phyloP scores from a whole-genome alignment of 2,113 vertebrate species.

The Donacobius atricapilla region DNA sequence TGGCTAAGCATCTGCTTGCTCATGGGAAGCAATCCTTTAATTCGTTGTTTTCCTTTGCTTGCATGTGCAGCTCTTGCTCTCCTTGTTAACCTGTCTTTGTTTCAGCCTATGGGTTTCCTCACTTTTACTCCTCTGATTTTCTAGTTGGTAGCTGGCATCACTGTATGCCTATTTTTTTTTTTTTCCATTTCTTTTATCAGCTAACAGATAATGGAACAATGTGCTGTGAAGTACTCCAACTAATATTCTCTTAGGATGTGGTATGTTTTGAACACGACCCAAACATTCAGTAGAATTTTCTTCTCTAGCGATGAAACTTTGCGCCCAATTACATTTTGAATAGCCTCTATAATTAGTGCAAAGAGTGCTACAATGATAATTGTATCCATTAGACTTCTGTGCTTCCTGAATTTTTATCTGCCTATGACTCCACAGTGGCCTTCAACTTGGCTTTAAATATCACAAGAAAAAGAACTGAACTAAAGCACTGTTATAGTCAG shows the following conservation, averaged over 20 bases:
- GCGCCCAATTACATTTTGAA: constrained; percentile 6
- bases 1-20: background rate
- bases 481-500: background rate
- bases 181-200: background rate
- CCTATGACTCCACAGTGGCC: background rate
- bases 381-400: background rate
- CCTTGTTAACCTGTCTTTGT: background rate
- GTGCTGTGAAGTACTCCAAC: background rate
- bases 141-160: background rate
- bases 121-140: background rate
- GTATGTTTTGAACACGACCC: background rate
- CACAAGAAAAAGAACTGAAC: background rate
- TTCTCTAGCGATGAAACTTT: background rate
- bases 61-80: background rate
- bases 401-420: background rate
- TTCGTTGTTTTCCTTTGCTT: background rate
- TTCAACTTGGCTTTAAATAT: constrained; percentile 14
- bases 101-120: background rate
- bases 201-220: background rate
- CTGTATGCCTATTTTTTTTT: too few relatives aligned
- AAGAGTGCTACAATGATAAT: background rate
- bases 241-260: background rate
- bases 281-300: background rate
- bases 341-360: background rate
- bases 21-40: background rate